These are phyloP conservation scores for Meloidogyne hapla DNA, from an alignment of 1,140 invertebrate genomes.

Conservation along the genomic window DNA sequence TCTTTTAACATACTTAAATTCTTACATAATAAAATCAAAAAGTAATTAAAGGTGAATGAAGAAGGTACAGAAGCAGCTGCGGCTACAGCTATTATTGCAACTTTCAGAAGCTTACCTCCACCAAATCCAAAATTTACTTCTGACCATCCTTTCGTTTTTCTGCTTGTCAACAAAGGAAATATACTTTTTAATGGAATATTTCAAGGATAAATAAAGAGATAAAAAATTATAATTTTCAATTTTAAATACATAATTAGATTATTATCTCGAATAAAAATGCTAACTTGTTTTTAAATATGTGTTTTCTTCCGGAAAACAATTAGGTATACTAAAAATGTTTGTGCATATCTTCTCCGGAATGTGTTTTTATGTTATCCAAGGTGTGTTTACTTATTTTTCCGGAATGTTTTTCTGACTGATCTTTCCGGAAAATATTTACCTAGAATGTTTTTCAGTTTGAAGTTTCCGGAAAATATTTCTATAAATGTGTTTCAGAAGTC, in stretches of 20 bases:
- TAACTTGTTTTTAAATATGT: background rate
- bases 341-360: too few relatives aligned
- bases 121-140: slow-evolving; percentile 18
- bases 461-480: too few relatives aligned
- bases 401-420: too few relatives aligned
- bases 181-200: slow-evolving; percentile 9
- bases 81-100: slow-evolving; percentile 10
- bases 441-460: background rate
- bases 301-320: background rate
- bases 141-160: slow-evolving; percentile 27
- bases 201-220: background rate
- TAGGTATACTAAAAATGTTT: too few relatives aligned
- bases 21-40: too few relatives aligned
- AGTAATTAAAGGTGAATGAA: slow-evolving; percentile 25
- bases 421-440: background rate
- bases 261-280: too few relatives aligned
- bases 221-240: too few relatives aligned
- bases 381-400: too few relatives aligned
- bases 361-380: too few relatives aligned
- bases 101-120: background rate
- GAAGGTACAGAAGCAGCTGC: slow-evolving; percentile 39
- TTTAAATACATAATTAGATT: too few relatives aligned
- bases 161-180: slow-evolving; percentile 16
- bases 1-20: too few relatives aligned
- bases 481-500: too few relatives aligned